phyloP scores from a whole-genome alignment of 2,888 invertebrate species.

The Bruchidius siliquastri region DNA sequence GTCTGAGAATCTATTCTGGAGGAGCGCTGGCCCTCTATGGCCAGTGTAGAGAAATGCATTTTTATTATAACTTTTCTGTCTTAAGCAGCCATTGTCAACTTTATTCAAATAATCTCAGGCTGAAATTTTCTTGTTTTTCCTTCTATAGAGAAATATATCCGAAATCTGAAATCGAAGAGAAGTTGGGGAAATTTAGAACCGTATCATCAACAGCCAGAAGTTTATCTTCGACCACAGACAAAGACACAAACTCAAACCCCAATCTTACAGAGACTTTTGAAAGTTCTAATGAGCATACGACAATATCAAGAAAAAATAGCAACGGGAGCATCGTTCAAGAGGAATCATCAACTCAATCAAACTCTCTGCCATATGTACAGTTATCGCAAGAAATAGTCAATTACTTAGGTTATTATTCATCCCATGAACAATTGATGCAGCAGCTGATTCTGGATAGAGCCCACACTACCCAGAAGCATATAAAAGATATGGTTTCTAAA shows the following conservation, averaged over 20 bases:
- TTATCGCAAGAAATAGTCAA: conserved; percentile 60
- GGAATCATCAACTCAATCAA: conserved; percentile 15
- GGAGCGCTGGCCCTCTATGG: too few species aligned
- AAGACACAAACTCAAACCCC: conserved; percentile 10
- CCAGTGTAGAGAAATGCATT: too few species aligned
- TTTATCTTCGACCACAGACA: conserved; percentile 23
- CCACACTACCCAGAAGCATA: conserved; percentile 51
- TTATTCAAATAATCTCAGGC: too few species aligned
- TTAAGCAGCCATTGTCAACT: too few species aligned
- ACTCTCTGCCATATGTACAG: conserved; percentile 31
- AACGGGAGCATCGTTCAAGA: conserved; percentile 20
- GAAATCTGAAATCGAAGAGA: conserved; percentile 56
- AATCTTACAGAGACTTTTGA: conserved; percentile 10
- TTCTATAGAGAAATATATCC: conserved; percentile 54
- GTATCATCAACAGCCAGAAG: conserved; percentile 46
- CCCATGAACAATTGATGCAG: conserved; percentile 63
- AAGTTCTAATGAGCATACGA: conserved; percentile 27
- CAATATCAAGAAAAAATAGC: conserved; percentile 20
- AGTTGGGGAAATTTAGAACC: conserved; percentile 58
- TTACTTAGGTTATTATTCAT: conserved; percentile 66
- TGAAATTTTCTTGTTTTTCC: too few species aligned
- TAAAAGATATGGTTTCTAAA: conserved; percentile 57
- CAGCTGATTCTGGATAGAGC: conserved; percentile 57
- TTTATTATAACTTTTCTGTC: too few species aligned
- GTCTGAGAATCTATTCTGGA: too few species aligned